Percentiles rank a stretch among this genome's conserved stretches.
phyloP scores from a whole-genome alignment of 1,140 invertebrate genomes.

The Hesperophylax magnus region DNA sequence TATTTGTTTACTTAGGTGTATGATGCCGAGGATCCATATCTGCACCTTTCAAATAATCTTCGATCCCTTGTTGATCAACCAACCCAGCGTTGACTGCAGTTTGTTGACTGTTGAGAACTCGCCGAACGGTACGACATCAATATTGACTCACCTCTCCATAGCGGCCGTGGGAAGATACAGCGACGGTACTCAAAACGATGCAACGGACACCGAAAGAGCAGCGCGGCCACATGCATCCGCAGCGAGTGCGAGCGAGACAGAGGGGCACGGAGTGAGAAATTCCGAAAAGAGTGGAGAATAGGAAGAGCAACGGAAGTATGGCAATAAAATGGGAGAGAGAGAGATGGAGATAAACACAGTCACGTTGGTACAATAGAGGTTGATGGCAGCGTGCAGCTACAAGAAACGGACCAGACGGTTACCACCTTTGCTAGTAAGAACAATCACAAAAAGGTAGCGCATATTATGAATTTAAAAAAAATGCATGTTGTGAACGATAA shows the following conservation, averaged over 20 bases:
- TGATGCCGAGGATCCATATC: background rate
- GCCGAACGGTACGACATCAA: slow-evolving; percentile 31
- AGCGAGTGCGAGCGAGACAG: background rate
- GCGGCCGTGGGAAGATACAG: slow-evolving; percentile 44
- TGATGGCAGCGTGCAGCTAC: slow-evolving; percentile 28
- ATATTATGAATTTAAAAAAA: no score
- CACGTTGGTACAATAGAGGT: slow-evolving; percentile 37
- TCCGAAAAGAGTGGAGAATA: slow-evolving; percentile 27
- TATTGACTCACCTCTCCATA: slow-evolving; percentile 50
- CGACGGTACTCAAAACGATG: slow-evolving; percentile 1
- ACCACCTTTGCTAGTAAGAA: background rate
- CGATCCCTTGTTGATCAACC: background rate
- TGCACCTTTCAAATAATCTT: background rate
- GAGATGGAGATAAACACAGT: slow-evolving; percentile 28
- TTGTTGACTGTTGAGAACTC: slow-evolving; percentile 20
- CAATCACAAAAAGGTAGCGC: background rate
- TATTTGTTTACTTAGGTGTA: background rate
- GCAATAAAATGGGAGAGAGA: slow-evolving; percentile 14
- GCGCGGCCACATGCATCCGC: background rate
- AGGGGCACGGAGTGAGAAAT: background rate
- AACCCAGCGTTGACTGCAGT: background rate
- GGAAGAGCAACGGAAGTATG: slow-evolving; percentile 32
- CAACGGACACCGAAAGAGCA: slow-evolving; percentile 29
- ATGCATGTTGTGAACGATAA: no score
- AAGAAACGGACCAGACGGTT: background rate